These are phyloP conservation scores for Holacanthella duospinosa DNA, from an alignment of 2,888 invertebrate species.

Conservation along the genomic window DNA sequence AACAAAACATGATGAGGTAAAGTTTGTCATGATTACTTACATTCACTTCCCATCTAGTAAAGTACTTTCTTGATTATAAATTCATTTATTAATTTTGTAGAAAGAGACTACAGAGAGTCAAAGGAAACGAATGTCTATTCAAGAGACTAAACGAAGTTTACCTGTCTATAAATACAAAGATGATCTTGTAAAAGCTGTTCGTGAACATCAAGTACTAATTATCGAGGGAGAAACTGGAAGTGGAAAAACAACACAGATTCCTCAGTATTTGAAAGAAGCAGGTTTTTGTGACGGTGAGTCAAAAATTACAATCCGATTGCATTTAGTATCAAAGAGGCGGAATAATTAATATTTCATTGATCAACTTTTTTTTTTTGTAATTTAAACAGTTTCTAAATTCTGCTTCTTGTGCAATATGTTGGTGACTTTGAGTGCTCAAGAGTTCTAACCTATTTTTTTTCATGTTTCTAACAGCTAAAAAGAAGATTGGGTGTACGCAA, in stretches of 20 bases:
- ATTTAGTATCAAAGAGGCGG: not conserved
- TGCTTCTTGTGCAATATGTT: conserved; percentile 3
- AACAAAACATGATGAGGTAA: conserved; percentile 44
- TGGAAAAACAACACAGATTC: conserved; percentile 99
- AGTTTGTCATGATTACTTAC: not conserved
- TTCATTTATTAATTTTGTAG: conserved; percentile 42
- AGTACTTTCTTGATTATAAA: not conserved
- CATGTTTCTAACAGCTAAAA: conserved; percentile 51
- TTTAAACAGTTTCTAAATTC: not conserved
- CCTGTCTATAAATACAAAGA: conserved; percentile 89
- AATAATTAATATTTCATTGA: not conserved
- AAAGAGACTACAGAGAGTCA: conserved; percentile 56
- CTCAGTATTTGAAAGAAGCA: conserved; percentile 90
- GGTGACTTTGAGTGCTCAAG: not conserved
- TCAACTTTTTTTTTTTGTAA: not conserved
- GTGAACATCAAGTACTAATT: conserved; percentile 74
- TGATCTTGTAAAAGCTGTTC: conserved; percentile 82
- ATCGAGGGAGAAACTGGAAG: conserved; percentile 98
- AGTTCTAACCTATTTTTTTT: conserved; percentile 1
- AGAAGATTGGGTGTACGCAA: conserved; percentile 85
- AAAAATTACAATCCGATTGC: not conserved
- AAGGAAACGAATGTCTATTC: conserved; percentile 66
- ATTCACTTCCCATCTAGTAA: not conserved
- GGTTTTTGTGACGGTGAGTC: conserved; percentile 55
- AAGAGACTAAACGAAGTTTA: conserved; percentile 81